These are phyloP conservation scores for Rutilus rutilus DNA, from an alignment of 2,113 vertebrate genomes.

Conservation along the genomic window DNA sequence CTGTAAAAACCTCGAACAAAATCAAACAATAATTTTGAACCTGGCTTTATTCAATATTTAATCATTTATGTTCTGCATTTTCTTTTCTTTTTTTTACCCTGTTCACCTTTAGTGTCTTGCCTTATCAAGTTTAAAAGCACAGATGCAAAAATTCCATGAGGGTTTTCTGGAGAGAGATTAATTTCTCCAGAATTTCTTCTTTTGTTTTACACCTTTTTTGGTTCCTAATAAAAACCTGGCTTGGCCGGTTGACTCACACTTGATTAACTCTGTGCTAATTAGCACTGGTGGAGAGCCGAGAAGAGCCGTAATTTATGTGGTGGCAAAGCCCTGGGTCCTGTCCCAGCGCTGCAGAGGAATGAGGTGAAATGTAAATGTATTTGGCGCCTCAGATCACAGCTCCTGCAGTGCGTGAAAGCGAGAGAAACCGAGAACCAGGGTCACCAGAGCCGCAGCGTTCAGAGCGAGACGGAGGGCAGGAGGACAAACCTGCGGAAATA, in stretches of 20 bases:
- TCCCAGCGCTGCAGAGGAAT: background rate
- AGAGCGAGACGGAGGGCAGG: background rate
- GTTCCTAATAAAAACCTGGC: background rate
- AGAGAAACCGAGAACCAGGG: background rate
- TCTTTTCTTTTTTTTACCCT: too few relatives aligned
- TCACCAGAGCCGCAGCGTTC: background rate
- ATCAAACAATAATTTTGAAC: too few relatives aligned
- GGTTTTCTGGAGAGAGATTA: background rate
- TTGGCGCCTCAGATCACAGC: background rate
- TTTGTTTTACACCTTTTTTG: background rate
- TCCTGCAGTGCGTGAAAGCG: background rate
- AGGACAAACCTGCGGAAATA: background rate
- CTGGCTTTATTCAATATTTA: too few relatives aligned
- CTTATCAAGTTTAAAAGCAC: background rate
- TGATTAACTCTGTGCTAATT: conserved; percentile 32
- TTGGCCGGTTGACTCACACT: background rate
- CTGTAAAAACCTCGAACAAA: too few relatives aligned
- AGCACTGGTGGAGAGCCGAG: conserved; percentile 9
- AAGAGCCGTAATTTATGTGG: conserved; percentile 20
- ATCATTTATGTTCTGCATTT: too few relatives aligned
- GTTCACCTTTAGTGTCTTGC: too few relatives aligned
- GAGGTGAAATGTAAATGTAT: conserved; percentile 32
- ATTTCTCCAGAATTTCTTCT: background rate
- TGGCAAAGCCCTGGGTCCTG: background rate
- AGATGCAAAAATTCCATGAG: background rate